Base-by-base conservation (phyloP, 2,797 vertebrate species). In the Lacerta agilis region DNA sequence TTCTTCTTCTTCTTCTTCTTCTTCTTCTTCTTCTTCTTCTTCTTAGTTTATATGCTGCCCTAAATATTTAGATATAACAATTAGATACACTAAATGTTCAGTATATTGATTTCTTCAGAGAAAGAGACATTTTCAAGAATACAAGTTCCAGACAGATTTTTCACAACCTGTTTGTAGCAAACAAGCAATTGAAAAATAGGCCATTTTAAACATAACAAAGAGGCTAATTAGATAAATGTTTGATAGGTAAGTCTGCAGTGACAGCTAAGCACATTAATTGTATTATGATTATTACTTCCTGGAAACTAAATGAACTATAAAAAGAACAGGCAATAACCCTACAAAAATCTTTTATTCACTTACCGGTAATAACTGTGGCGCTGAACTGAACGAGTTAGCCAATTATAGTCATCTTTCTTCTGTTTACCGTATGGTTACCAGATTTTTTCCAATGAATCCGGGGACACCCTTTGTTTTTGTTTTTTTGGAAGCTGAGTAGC, bases 191-290 rank as follows among this genome's bases (percentile, higher is more conserved):
- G 27, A 88, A 92, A 93, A 93, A 82, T 82, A 89, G 85, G 87
- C 91, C 82, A 80, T 29, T 13, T 55, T 90, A 83, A 89, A 58
- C 43, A 64, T 77, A 75, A n/a, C 73, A 45, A 75, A 87, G 41
- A 89, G n/a, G 1, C 79, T 91, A 88, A 13, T 86, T 86, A 93
- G 64, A 86, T 86, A 91, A 91, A 79, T 85, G 9, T 91, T 92
- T 93, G 73, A 83, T 87, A 87, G 88, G 78, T 88, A 27, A 91
- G 80, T 84, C 86, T 43, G 45, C 72, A 33, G 82, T 86, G 89
- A 67, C 4, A 49, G 43, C 20, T 69, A 86, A 75, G 69, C 85
- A 17, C 36, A 69, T 25, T 43, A 88, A 79, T 72, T 43, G 25
- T 69, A 72, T 27, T 69, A 86, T 2, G 11, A 64, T 18, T 15